Percentiles rank a stretch among this genome's conserved stretches.
These are phyloP conservation scores for Pristionchus entomophagus DNA, from an alignment of 2,888 invertebrate genomes.

Conservation along the genomic window DNA sequence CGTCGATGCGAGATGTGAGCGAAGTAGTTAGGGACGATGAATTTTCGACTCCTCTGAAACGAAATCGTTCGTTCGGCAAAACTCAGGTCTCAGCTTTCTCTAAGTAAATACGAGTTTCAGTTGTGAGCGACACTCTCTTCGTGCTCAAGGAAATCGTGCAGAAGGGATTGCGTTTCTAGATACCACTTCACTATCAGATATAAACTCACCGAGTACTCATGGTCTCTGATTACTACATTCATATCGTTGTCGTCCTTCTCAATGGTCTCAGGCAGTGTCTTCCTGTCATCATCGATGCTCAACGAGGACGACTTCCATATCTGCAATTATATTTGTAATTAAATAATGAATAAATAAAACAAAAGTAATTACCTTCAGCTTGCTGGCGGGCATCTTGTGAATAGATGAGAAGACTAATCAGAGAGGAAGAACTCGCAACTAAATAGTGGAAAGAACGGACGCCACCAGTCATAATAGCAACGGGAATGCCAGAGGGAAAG, in stretches of 20 bases:
- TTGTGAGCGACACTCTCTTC: not conserved
- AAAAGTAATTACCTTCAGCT: not conserved
- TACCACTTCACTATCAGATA: too few species aligned
- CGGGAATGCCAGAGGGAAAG: too few species aligned
- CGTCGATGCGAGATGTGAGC: not conserved
- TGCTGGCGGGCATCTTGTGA: not conserved
- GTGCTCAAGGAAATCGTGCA: too few species aligned
- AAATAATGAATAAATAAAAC: not conserved
- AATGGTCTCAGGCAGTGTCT: not conserved
- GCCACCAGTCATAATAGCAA: too few species aligned
- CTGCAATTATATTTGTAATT: not conserved
- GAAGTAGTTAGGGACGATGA: constrained; percentile 21
- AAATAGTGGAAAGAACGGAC: too few species aligned
- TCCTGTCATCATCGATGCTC: not conserved
- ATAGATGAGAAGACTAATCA: not conserved
- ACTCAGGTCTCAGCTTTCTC: not conserved
- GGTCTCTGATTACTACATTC: not conserved
- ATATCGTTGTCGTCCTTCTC: not conserved
- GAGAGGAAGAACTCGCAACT: too few species aligned
- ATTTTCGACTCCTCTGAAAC: too few species aligned
- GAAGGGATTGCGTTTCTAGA: too few species aligned
- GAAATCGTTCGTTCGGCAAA: not conserved
- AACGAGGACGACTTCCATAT: not conserved
- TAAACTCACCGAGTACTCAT: not conserved
- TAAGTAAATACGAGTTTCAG: not conserved